Conservation (phyloP, 2,113 vertebrate genomes). For the Heterocephalus glaber region DNA sequence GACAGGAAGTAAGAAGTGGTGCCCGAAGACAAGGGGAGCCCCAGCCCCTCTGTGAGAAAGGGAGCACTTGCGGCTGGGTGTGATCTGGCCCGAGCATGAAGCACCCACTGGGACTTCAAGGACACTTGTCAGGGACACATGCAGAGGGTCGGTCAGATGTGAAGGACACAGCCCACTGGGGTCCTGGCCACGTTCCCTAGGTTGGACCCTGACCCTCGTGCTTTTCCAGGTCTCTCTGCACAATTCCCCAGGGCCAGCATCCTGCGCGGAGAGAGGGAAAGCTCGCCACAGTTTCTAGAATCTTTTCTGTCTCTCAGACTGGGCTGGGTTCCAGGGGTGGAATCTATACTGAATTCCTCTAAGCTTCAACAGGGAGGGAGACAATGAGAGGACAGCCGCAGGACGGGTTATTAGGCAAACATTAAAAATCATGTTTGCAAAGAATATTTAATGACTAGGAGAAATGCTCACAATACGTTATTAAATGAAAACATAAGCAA, state of each 20-base stretch:
- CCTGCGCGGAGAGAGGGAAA: background rate
- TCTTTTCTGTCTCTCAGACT: background rate
- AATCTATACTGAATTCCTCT: background rate
- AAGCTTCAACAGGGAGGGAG: constrained; percentile 2
- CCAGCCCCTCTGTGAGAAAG: background rate
- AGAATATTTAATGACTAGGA: constrained; percentile 7
- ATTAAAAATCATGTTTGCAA: constrained; percentile 18
- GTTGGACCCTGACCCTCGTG: background rate
- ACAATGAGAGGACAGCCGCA: background rate
- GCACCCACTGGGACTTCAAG: background rate
- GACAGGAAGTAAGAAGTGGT: background rate
- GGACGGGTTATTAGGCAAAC: background rate
- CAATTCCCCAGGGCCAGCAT: background rate
- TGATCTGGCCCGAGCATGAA: background rate
- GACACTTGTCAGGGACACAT: background rate
- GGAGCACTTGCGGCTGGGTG: background rate
- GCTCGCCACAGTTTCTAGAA: background rate
- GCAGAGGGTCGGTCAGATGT: background rate
- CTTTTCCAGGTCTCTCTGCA: background rate
- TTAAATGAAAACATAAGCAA: background rate
- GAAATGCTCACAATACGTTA: background rate
- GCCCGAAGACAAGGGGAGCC: background rate
- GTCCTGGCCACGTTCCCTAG: background rate
- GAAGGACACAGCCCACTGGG: background rate
- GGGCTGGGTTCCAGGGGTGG: background rate